Evolutionary conservation across 2,888 invertebrate species (phyloP).

Genomic region (Drosophila mettleri): DNA sequence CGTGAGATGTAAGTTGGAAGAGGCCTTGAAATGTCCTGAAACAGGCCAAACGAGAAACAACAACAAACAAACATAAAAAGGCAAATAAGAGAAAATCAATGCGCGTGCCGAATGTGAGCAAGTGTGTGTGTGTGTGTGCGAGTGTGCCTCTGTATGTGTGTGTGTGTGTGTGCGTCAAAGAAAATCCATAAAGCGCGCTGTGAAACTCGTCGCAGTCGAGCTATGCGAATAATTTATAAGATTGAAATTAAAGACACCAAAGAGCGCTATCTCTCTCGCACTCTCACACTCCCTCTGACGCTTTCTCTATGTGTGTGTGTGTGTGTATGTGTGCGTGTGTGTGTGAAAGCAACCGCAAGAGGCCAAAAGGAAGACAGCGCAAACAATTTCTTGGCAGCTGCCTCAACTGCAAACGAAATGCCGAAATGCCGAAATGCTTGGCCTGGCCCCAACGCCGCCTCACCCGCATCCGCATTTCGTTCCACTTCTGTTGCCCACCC

Average conservation of each 20-base stretch:
- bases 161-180: conserved; percentile 32
- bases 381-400: conserved; percentile 57
- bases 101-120: conserved; percentile 49
- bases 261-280: conserved; percentile 9
- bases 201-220: conserved; percentile 61
- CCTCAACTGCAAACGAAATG: conserved; percentile 28
- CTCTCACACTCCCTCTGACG: background rate
- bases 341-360: conserved; percentile 24
- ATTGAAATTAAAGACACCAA: conserved; percentile 64
- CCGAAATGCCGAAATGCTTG: conserved; percentile 40
- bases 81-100: conserved; percentile 70
- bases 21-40: conserved; percentile 69
- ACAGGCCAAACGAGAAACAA: conserved; percentile 33
- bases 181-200: conserved; percentile 70
- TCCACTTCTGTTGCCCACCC: background rate
- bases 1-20: conserved; percentile 55
- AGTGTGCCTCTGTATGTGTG: conserved; percentile 9
- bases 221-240: conserved; percentile 64
- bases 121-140: conserved; percentile 14
- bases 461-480: conserved; percentile 12
- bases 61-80: conserved; percentile 23
- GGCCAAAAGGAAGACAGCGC: conserved; percentile 28
- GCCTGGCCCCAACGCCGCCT: conserved; percentile 8
- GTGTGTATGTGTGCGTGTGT: background rate
- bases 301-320: background rate